These are phyloP conservation scores for Pelvicachromis taeniatus DNA, from an alignment of 2,113 vertebrate genomes.

Conservation along the genomic window DNA sequence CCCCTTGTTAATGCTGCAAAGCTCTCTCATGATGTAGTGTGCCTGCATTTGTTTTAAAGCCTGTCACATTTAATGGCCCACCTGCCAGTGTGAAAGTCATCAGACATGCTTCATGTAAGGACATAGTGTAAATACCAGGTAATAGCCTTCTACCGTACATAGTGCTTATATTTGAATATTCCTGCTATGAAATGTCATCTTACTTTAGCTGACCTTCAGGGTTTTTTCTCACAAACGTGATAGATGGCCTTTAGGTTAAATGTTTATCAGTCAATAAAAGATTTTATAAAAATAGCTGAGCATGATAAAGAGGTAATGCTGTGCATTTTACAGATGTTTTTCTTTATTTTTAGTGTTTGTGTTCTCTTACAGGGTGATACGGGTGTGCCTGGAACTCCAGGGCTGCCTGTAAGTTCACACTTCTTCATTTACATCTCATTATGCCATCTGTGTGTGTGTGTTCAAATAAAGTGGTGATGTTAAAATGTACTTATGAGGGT, in stretches of 20 bases:
- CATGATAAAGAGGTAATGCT: background rate
- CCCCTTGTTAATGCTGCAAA: constrained; percentile 43
- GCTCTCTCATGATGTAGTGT: constrained; percentile 33
- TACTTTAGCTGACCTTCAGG: constrained; percentile 24
- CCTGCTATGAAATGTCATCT: background rate
- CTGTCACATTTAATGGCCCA: constrained; percentile 46
- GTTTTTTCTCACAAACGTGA: constrained; percentile 6
- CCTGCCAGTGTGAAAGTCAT: constrained; percentile 38
- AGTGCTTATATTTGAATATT: background rate
- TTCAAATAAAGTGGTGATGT: background rate
- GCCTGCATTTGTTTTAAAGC: constrained; percentile 58
- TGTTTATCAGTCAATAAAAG: background rate
- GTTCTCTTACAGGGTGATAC: constrained; percentile 62
- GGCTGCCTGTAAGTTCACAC: constrained; percentile 61
- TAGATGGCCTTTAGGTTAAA: background rate
- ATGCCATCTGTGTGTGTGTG: background rate
- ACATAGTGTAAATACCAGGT: constrained; percentile 47
- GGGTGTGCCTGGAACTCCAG: constrained; percentile 55
- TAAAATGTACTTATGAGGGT: background rate
- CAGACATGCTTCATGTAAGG: constrained; percentile 40
- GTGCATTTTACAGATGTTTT: background rate
- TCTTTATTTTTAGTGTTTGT: constrained; percentile 2
- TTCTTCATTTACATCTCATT: constrained; percentile 30
- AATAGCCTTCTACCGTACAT: constrained; percentile 2
- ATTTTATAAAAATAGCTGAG: background rate